Conservation (phyloP, 2,797 vertebrate genomes). For the Xiphorhynchus erythropygius region DNA sequence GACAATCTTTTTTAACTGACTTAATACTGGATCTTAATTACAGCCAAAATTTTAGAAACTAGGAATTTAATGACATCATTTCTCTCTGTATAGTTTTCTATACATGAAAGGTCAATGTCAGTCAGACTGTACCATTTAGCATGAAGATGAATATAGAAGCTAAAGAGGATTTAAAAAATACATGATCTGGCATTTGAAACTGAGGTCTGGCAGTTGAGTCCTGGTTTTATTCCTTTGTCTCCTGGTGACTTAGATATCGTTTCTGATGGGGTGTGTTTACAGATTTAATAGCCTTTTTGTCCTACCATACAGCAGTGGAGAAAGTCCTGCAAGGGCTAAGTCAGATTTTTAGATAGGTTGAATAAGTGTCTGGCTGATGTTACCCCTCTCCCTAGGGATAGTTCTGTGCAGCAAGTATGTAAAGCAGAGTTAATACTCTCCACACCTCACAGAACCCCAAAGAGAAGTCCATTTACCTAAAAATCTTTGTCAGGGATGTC, state of each 20-base stretch:
- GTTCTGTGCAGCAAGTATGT: background rate
- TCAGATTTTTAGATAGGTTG: background rate
- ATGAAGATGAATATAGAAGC: slow-evolving; percentile 58
- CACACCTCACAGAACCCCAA: background rate
- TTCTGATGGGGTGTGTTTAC: background rate
- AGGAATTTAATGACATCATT: slow-evolving; percentile 40
- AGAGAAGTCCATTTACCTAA: background rate
- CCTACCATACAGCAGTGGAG: background rate
- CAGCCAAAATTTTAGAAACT: background rate
- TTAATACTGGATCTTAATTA: background rate
- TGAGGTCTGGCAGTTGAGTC: background rate
- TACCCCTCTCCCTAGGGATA: background rate
- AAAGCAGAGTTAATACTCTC: background rate
- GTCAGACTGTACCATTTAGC: slow-evolving; percentile 32
- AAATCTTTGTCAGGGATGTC: background rate
- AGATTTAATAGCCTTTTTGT: background rate
- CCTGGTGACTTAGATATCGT: background rate
- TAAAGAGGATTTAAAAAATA: slow-evolving; percentile 68
- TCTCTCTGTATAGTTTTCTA: slow-evolving; percentile 5
- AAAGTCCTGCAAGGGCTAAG: background rate
- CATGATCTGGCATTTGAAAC: slow-evolving; percentile 53
- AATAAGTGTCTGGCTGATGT: background rate
- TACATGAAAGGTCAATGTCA: slow-evolving; percentile 52
- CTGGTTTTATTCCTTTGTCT: slow-evolving; percentile 20
- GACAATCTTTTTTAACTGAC: background rate